Evolutionary conservation across 1,140 invertebrate species (phyloP).

Genomic region (Dufourea novaeangliae): DNA sequence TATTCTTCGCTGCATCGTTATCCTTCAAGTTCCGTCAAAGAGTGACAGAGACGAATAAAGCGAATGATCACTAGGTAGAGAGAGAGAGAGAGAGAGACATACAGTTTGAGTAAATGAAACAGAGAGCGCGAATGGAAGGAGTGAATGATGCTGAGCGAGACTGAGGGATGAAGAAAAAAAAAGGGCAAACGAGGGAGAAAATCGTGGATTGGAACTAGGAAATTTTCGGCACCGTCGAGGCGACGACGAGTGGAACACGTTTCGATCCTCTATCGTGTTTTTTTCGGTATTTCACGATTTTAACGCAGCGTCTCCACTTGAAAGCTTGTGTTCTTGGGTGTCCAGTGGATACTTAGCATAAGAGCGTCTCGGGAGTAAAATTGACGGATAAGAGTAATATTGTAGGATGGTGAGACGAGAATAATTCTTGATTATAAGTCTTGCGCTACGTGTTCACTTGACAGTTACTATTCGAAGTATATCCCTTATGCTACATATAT

Average conservation of each 20-base stretch:
- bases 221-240: not conserved
- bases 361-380: not conserved
- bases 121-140: not conserved
- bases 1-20: constrained; percentile 17
- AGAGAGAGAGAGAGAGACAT: not conserved
- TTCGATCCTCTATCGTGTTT: not conserved
- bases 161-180: not conserved
- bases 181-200: not conserved
- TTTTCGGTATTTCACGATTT: not conserved
- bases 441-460: no score
- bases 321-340: not conserved
- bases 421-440: no score
- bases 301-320: not conserved
- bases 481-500: no score
- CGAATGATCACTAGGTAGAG: not conserved
- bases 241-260: not conserved
- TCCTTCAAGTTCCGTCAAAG: constrained; percentile 11
- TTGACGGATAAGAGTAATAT: no score
- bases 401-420: no score
- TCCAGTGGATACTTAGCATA: no score
- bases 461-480: no score
- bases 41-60: not conserved
- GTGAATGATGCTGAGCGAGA: constrained; percentile 9
- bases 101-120: not conserved
- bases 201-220: constrained; percentile 1